Base-by-base conservation (phyloP, 2,888 invertebrate genomes). In the Aspidiotus destructor region DNA sequence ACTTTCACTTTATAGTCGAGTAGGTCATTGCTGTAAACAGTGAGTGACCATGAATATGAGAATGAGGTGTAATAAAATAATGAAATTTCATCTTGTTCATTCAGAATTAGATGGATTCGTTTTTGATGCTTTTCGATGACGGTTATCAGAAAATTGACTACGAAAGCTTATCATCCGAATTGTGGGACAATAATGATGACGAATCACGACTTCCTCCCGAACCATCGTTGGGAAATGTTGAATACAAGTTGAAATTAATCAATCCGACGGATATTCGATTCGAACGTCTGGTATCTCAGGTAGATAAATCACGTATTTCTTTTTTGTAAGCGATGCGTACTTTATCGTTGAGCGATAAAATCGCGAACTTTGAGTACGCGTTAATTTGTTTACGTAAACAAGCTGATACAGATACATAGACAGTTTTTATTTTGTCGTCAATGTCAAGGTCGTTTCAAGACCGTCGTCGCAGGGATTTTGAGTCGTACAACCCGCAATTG, bases 201-300 rank as follows among this genome's bases (percentile, higher is more conserved):
- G 77, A 80, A 81, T 70, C 71, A 42, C 72, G 73, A 41, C 80
- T 92, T 48, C 94, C 94, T 0, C 94, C 94, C 0, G 94, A 95
- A 77, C 92, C 94, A 0, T 88, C 95, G 76, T 85, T 92, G 74
- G 97, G 97, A 9, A 97, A 97, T 77, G 86, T 97, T 42, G 97
- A 97, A 79, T 97, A 97, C 78, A 97, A 98, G 80, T 78, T 98
- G 70, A 95, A 97, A 75, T 81, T 99, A 69, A 89, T 97, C 8
- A 90, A 89, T 77, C 92, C 96, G 0, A 89, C 94, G 28, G 88
- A 89, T 76, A 87, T 89, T 74, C 83, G 98, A 70, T 88, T 95
- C 75, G 94, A 99, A 78, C 98, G 98, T 79, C 81, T 99, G 42
- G 94, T 98, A 17, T 99, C 98, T 0, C 99, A 99, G 84, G 87